Evolutionary conservation across 2,113 vertebrate species (phyloP), one percentile per base, ranked within the genome.

Genomic region (Ursus arctos): DNA sequence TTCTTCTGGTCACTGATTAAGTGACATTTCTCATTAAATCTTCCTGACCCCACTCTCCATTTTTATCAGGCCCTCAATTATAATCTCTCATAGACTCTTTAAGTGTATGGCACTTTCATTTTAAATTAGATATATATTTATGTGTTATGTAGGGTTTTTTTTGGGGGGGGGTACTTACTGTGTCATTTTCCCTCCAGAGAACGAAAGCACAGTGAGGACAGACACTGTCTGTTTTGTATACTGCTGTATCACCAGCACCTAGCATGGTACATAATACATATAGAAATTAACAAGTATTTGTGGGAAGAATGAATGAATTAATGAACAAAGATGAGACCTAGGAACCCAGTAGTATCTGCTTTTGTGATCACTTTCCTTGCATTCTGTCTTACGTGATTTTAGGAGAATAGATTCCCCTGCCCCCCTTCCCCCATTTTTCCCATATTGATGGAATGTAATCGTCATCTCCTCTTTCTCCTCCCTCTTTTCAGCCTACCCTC

Each of bases 1-100:
- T 16, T 55, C 24, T 96, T 80, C 71, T 77, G 57, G 69, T 86
- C 71, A 92, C 53, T 57, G 82, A 94, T 85, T 87, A 76, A 87
- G 83, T 26, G 36, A 83, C 31, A 53, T 13, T 76, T 59, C 21
- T 91, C 33, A 22, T n/a, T 40, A 71, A 33, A 47, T 11, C 26
- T 85, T 65, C 63, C 43, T 53, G 36, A 87, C 31, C 18, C 13
- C 21, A 77, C 33, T 8, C 28, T 49, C 2, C 7, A 19, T 69
- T 84, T 92, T 18, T n/a, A 72, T 57, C 14, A 83, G 57, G 31
- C 7, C 40, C 40, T 10, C 4, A n/a, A 4, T 81, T 76, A 53
- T 14, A 90, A 69, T 18, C 14, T 76, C 26, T 91, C 31, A 59
- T 6, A 33, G 4, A 65, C 26, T 18, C 47, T 36, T 72, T 65